Percentiles rank a stretch among this genome's conserved stretches.
Evolutionary conservation across 2,797 vertebrate species (phyloP).

Genomic region (Amblyraja radiata): DNA sequence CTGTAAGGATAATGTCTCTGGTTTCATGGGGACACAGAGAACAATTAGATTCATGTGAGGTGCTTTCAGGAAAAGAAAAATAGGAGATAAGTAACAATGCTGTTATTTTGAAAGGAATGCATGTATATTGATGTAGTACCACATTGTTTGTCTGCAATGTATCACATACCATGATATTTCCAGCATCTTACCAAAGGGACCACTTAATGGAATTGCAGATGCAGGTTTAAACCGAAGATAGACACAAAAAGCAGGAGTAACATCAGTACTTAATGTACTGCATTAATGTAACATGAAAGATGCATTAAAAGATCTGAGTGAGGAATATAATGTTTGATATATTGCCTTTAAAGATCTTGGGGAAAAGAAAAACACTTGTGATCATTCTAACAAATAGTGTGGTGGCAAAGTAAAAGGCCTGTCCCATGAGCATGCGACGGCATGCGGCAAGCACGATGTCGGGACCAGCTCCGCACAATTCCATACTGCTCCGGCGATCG

Average conservation of each 20-base stretch:
- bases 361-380: not conserved
- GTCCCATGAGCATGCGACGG: no score
- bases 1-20: not conserved
- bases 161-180: not conserved
- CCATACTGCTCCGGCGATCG: no score
- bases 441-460: no score
- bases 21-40: not conserved
- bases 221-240: no score
- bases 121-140: not conserved
- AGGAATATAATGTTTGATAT: not conserved
- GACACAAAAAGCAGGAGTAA: no score
- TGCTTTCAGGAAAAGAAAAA: not conserved
- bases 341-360: not conserved
- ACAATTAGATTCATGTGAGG: not conserved
- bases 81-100: not conserved
- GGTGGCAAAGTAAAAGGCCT: slow-evolving; percentile 40
- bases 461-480: no score
- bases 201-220: no score
- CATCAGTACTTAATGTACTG: not conserved
- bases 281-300: not conserved
- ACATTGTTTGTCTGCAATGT: not conserved
- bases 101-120: not conserved
- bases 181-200: not conserved
- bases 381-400: not conserved
- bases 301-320: not conserved